Evolutionary conservation across 2,888 invertebrate species (phyloP).

Genomic region (Troides oblongomaculatus): DNA sequence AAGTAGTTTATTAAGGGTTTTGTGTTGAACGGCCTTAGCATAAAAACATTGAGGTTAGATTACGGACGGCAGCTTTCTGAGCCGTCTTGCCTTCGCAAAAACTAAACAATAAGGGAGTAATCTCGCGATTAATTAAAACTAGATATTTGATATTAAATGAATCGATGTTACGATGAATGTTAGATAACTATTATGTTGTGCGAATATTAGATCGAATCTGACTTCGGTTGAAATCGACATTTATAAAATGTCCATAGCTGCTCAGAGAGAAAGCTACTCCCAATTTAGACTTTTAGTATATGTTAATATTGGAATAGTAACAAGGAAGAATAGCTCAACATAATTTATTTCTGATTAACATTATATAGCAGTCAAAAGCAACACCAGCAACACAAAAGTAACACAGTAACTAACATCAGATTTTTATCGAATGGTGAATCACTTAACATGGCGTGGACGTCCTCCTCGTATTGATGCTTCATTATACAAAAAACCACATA

Average conservation of each 20-base stretch:
- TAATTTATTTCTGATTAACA: not conserved
- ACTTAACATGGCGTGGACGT: not conserved
- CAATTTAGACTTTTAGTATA: not conserved
- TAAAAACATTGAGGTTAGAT: conserved; percentile 26
- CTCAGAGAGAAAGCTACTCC: too few relatives aligned
- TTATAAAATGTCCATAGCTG: not conserved
- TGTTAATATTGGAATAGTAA: not conserved
- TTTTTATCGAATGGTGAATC: not conserved
- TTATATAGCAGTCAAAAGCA: too few relatives aligned
- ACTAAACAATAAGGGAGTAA: conserved; percentile 13
- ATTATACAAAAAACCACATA: not conserved
- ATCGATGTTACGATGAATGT: not conserved
- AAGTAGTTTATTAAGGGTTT: not conserved
- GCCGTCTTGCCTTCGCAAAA: conserved; percentile 17
- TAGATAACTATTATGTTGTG: not conserved
- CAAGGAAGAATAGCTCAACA: not conserved
- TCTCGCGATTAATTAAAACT: conserved; percentile 21
- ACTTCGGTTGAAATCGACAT: not conserved
- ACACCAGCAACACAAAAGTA: too few relatives aligned
- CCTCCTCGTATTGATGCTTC: not conserved
- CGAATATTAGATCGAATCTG: not conserved
- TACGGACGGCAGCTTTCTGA: conserved; percentile 27
- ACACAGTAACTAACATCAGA: not conserved
- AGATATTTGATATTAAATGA: conserved; percentile 16
- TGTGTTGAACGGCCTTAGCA: conserved; percentile 15